Evolutionary conservation across 2,113 vertebrate genomes (phyloP), one percentile per base, ranked within the genome.

Genomic region (Oryzias celebensis): DNA sequence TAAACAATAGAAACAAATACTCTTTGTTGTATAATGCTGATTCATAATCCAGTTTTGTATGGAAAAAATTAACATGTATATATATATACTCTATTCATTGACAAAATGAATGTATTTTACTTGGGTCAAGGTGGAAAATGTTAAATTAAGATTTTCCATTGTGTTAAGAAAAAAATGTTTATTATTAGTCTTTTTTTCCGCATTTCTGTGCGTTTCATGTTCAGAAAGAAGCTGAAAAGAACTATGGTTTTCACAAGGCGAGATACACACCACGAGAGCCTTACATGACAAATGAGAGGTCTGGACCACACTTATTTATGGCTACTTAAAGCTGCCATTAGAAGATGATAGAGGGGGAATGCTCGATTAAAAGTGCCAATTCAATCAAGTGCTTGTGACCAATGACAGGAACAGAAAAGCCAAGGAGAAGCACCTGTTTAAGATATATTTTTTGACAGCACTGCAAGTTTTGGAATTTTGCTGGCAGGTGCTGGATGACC

Each of bases 321-420:
- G 79, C 75, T 85, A 85, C 85, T 89, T 89, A 84, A 88, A 87
- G 79, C 71, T 71, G 84, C 79, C 89, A 75, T 72, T 63, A 65
- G 64, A 46, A 79, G 76, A 89, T 87, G 89, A 90, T 83, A 68
- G 81, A 88, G 78, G 75, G 83, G 86, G 83, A 85, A 77, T 52
- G 62, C 81, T 85, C 90, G 88, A 89, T 89, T 88, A 86, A 84
- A 86, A 81, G 75, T 83, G 81, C 75, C 68, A 58, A 70, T 85
- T 81, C 18, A 58, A 66, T 76, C 52, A 53, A 52, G 62, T 82
- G 55, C 57, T 46, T 51, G 57, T 75, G 80, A 86, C 76, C 73
- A 17, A 20, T 15, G 62, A 80, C 64, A 73, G 62, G 57, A 86
- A 75, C 78, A 74, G 71, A 83, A 70, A 78, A 86, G 74, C 23